Base-by-base conservation (phyloP, 1,140 invertebrate species). In the Bombus sibiricus region DNA sequence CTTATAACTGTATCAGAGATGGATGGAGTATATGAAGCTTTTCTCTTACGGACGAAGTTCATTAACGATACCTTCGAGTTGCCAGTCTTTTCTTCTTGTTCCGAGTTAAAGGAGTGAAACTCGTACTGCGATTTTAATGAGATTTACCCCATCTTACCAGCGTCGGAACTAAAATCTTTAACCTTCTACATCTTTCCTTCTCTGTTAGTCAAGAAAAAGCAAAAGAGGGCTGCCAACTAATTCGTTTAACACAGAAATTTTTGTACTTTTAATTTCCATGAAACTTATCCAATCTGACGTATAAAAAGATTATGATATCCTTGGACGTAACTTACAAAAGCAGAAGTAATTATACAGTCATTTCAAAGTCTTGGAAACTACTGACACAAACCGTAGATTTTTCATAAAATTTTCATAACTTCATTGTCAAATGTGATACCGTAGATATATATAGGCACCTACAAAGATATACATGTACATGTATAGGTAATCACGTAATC, bases 121-220 rank as follows among this genome's bases (percentile, higher is more conserved):
- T 78, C 53, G 62, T 43, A 72, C 69, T 75, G 32, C 47, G 79
- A 90, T 89, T 90, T 90, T 90, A 90, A 90, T 90, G 88, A 90
- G 89, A 90, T 90, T 90, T 83, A 87, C 84, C 79, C 72, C 74
- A 75, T 90, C 80, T 62, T 71, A 73, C 53, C 75, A 66, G 74
- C 82, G 69, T 89, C 81, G 66, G 85, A 87, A 79, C 74, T 84
- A 28, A 77, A 59, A 73, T 73, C 88, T 73, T 75, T 86, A 87
- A 87, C 62, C 37, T 32, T 53, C 18, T 25, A 37, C 15, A 12
- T n/a, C 28, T 47, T 25, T n/a, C 25, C 10, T 12, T 66, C 22
- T 22, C 25, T 12, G 10, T 2, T 25, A 8, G 79, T 15, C 1
- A 10, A 9, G 41, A 66, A 66, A 66, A 53, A 66, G 28, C 13